Evolutionary conservation across 1,140 invertebrate species (phyloP), one percentile per base, ranked within the genome.

Genomic region (Drosophila suzukii): DNA sequence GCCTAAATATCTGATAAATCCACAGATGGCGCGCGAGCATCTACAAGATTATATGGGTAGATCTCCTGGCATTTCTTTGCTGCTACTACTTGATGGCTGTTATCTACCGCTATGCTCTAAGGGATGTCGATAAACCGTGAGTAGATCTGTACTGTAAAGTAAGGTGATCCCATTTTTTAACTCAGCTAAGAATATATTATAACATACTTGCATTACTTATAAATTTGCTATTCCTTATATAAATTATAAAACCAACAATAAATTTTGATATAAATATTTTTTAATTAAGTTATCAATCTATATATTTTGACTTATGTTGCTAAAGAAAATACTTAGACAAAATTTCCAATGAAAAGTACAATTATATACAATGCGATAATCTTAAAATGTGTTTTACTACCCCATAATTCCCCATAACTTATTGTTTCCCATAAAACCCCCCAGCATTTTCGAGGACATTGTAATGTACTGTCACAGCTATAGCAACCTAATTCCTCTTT

Each of bases 21-120:
- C 50, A 11, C 47, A 89, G 97, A 95, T 99, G 98, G 98, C 94
- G 96, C 79, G 98, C 97, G 43, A 99, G 98, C 84, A 97, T 99
- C 56, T 99, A 99, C 94, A 99, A 99, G 94, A 93, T 99, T 79
- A 96, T 99, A 61, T 99, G 97, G 96, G 94, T 97, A 68, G 98
- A 99, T 93, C 94, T 98, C 20, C 83, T 98, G 68, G 95, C 96
- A 10, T 99, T 98, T 92, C 93, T 97, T 80, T 85, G 94, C 56
- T 88, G 96, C 51, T 99, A 98, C 93, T 97, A 97, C 91, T 86
- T 94, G 55, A 95, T 99, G 76, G 98, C 97, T 91, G 93, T 98
- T 43, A 93, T 96, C 46, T 99, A 99, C 93, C 94, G 97, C 90
- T 95, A 95, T 88, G 94, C 94, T 10, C 93, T 99, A 60, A 94